Base-by-base conservation (phyloP, 2,797 vertebrate species). In the Mormyrus proboscirostris region DNA sequence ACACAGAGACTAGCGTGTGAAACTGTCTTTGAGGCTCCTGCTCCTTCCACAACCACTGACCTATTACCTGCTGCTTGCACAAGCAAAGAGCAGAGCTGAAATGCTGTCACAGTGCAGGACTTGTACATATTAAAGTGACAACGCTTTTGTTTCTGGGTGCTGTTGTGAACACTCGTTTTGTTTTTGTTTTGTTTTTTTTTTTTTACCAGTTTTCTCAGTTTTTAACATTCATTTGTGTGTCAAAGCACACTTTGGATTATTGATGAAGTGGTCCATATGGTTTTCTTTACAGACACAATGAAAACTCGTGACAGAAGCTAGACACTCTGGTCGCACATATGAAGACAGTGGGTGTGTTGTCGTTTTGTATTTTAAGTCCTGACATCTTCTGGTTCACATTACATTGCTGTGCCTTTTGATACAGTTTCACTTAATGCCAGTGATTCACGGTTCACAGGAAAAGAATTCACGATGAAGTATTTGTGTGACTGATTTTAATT, bases 1-100 rank as follows among this genome's bases (percentile, higher is more conserved):
- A 94, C 76, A 93, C 95, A 0, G 95, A 96, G 91, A 96, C 95
- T 19, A 95, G 95, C 92, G 92, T 96, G 89, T 96, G 94, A 93
- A 22, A 53, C 16, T 49, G n/a, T 62, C 4, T 41, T 49, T 16
- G 10, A 53, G 9, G n/a, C 14, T 59, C n/a, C 22, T 12, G 9
- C 47, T 51, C 65, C 65, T 76, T 16, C 87, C 22, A 33, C 38
- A 69, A 10, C 19, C 3, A 16, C 55, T 55, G 16, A 53, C 25
- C 25, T 49, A 49, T 7, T 16, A 8, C 57, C 41, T 14, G 9
- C 57, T 22, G 29, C 29, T 12, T 44, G 55, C 12, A 38, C 22
- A n/a, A 44, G 79, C 41, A 62, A 41, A 41, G 51, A 57, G n/a
- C 50, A 51, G 14, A 88, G 83, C 50, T 14, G 3, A 57, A 44